These are phyloP conservation scores for Falco cherrug DNA, from an alignment of 2,797 vertebrate species.

Conservation along the genomic window DNA sequence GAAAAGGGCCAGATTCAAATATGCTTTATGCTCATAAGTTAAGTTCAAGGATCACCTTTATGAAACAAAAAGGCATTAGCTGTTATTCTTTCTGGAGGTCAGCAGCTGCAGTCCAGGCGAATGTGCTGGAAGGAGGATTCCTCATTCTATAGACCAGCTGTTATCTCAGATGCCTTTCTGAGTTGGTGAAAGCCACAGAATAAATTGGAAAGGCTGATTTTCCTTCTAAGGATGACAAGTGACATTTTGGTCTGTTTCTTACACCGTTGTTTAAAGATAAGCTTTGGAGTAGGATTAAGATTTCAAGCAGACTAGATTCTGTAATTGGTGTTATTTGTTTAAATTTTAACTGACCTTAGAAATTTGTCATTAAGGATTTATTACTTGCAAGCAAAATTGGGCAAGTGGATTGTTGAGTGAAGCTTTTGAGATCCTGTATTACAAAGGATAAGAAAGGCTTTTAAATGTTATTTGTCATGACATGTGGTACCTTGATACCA, in stretches of 20 bases:
- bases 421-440: not conserved
- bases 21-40: not conserved
- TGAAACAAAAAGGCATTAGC: not conserved
- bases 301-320: not conserved
- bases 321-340: not conserved
- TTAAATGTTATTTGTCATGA: not conserved
- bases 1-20: not conserved
- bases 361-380: not conserved
- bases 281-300: not conserved
- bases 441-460: not conserved
- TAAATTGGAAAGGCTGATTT: not conserved
- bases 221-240: not conserved
- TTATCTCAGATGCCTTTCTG: not conserved
- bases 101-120: not conserved
- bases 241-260: not conserved
- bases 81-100: not conserved
- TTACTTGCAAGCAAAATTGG: not conserved
- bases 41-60: not conserved
- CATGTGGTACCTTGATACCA: not conserved
- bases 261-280: not conserved
- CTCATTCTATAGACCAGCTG: not conserved
- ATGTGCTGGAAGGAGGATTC: not conserved
- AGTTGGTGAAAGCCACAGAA: not conserved
- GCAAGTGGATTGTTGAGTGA: not conserved
- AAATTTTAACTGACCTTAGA: slow-evolving; percentile 12